Evolutionary conservation across 2,113 vertebrate species (phyloP).

Genomic region (Hippocampus abdominalis): DNA sequence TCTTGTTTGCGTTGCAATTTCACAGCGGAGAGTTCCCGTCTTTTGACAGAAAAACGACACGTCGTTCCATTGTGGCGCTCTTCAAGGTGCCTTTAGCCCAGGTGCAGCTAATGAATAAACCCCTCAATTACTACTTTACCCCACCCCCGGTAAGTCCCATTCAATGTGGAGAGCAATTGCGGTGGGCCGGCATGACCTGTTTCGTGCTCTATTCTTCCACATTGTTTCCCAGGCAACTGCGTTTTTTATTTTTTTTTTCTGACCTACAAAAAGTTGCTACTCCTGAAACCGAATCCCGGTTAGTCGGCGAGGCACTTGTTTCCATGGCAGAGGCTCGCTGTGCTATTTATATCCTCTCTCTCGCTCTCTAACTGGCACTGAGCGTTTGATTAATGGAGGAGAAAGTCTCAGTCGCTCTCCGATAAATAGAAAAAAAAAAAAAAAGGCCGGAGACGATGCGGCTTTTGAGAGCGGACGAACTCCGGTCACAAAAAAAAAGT

Average conservation of each 20-base stretch:
- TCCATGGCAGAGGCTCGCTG: constrained; percentile 49
- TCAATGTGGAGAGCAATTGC: constrained; percentile 67
- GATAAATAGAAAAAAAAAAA: constrained; percentile 5
- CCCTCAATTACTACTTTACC: constrained; percentile 56
- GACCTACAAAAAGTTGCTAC: constrained; percentile 71
- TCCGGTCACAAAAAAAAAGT: constrained; percentile 42
- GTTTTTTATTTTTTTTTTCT: constrained; percentile 47
- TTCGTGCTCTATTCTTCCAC: constrained; percentile 55
- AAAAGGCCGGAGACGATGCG: background rate
- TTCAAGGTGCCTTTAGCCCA: constrained; percentile 42
- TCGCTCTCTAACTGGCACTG: constrained; percentile 25
- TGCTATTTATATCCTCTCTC: constrained; percentile 63
- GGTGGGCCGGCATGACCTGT: constrained; percentile 67
- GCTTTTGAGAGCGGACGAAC: constrained; percentile 44
- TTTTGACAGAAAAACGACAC: constrained; percentile 37
- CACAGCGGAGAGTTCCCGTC: constrained; percentile 17
- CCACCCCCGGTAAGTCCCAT: constrained; percentile 56
- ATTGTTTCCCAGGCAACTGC: constrained; percentile 70
- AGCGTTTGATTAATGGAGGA: constrained; percentile 23
- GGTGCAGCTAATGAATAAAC: constrained; percentile 63
- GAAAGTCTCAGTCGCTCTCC: constrained; percentile 5
- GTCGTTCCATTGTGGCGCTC: constrained; percentile 54
- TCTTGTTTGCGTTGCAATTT: constrained; percentile 14
- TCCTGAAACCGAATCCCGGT: constrained; percentile 62
- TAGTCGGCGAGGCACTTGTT: constrained; percentile 56